Percentiles rank a stretch among this genome's conserved stretches.
Conservation (phyloP, 2,113 vertebrate species). For the Scomber japonicus region DNA sequence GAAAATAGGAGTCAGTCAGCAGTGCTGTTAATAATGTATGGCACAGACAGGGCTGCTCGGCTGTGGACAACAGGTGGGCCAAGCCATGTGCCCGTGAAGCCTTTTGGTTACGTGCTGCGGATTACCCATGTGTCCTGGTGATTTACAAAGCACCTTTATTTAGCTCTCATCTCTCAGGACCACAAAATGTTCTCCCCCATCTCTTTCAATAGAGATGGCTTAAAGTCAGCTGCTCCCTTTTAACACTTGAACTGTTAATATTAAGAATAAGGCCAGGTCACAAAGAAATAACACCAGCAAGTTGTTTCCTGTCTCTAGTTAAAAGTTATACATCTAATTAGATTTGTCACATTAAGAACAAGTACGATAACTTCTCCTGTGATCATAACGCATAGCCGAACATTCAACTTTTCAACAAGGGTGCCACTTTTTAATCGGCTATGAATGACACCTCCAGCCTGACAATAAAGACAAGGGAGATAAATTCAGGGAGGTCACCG, state of each 20-base stretch:
- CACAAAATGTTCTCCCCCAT: constrained; percentile 53
- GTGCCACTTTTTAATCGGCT: constrained; percentile 5
- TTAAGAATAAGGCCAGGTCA: constrained; percentile 23
- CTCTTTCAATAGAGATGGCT: constrained; percentile 28
- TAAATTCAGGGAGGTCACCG: constrained; percentile 31
- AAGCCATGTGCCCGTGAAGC: constrained; percentile 63
- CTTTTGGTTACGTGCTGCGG: constrained; percentile 69
- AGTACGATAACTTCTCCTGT: constrained; percentile 1
- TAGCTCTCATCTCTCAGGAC: constrained; percentile 61
- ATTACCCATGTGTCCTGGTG: constrained; percentile 78
- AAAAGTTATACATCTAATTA: not conserved
- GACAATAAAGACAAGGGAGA: constrained; percentile 5
- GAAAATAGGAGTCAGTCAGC: constrained; percentile 80
- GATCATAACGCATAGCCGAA: not conserved
- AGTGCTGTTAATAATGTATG: constrained; percentile 82
- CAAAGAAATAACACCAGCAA: constrained; percentile 1
- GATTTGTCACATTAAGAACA: not conserved
- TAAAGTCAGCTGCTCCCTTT: constrained; percentile 39
- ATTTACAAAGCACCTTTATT: constrained; percentile 85
- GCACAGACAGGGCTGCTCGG: constrained; percentile 59
- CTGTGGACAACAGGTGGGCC: constrained; percentile 82
- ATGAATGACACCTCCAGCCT: not conserved
- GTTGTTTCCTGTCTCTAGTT: not conserved
- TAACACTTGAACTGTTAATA: not conserved
- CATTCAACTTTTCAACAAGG: constrained; percentile 13